These are phyloP conservation scores for Fulmarus glacialis DNA, from an alignment of 2,113 vertebrate species.

Conservation along the genomic window DNA sequence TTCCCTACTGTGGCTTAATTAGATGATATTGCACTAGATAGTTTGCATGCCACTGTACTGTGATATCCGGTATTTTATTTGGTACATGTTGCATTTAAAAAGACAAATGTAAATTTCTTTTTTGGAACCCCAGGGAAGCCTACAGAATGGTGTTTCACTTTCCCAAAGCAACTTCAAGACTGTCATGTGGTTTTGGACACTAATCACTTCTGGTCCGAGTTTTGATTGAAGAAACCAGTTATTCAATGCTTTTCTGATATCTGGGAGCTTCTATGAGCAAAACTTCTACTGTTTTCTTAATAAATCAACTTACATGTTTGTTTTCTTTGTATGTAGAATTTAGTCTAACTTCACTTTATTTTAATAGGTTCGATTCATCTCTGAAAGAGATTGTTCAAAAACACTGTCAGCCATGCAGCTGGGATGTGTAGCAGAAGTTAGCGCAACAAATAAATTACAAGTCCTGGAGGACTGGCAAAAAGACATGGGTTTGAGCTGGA, in stretches of 20 bases:
- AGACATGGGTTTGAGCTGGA: constrained; percentile 81
- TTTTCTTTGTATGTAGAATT: neutral
- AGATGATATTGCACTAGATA: neutral
- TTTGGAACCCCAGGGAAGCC: neutral
- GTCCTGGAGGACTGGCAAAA: constrained; percentile 72
- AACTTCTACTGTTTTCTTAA: neutral
- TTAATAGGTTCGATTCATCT: constrained; percentile 83
- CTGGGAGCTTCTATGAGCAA: neutral
- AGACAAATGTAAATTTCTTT: neutral
- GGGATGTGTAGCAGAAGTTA: constrained; percentile 71
- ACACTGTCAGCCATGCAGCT: constrained; percentile 72
- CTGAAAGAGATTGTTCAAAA: constrained; percentile 75
- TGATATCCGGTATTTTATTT: neutral
- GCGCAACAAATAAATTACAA: constrained; percentile 68
- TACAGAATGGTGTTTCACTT: neutral
- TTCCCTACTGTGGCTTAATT: neutral
- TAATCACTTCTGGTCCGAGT: neutral
- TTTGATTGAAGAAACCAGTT: neutral
- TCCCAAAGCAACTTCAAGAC: neutral
- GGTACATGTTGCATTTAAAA: neutral
- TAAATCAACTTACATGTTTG: neutral
- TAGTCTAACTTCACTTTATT: neutral
- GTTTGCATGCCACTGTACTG: neutral
- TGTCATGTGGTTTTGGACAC: neutral
- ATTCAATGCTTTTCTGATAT: neutral